Conservation (phyloP, 92 coral and sea anemone species). For the Palythoa grandiflora region DNA sequence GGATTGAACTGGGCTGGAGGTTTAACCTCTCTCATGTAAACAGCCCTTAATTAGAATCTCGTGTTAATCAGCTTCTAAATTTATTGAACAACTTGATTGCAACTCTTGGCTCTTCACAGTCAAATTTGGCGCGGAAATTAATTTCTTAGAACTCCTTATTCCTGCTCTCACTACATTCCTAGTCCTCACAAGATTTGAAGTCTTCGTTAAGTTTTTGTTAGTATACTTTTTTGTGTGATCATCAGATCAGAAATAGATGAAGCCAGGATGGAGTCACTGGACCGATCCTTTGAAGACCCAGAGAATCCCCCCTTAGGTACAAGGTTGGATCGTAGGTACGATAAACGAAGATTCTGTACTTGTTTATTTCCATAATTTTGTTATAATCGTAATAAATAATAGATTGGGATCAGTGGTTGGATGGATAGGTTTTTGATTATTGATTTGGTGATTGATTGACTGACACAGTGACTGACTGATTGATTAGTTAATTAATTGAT, state of each 20-base stretch:
- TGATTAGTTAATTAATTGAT: not conserved
- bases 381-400: not conserved
- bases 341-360: not conserved
- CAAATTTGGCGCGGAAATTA: too few relatives aligned
- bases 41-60: too few relatives aligned
- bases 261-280: constrained; percentile 89
- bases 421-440: not conserved
- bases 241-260: constrained; percentile 95
- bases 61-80: too few relatives aligned
- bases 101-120: not conserved
- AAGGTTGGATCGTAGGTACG: constrained; percentile 94
- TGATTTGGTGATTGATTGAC: not conserved
- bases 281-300: constrained; percentile 97
- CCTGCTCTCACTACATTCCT: too few relatives aligned
- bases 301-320: constrained; percentile 91
- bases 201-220: not conserved
- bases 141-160: not conserved
- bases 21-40: too few relatives aligned
- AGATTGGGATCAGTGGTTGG: too few relatives aligned
- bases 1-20: too few relatives aligned
- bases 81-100: not conserved
- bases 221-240: not conserved
- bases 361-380: not conserved
- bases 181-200: not conserved
- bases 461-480: too few relatives aligned